Evolutionary conservation across 2,113 vertebrate genomes (phyloP), one percentile per base, ranked within the genome.

Genomic region (Myrmecophaga tridactyla): DNA sequence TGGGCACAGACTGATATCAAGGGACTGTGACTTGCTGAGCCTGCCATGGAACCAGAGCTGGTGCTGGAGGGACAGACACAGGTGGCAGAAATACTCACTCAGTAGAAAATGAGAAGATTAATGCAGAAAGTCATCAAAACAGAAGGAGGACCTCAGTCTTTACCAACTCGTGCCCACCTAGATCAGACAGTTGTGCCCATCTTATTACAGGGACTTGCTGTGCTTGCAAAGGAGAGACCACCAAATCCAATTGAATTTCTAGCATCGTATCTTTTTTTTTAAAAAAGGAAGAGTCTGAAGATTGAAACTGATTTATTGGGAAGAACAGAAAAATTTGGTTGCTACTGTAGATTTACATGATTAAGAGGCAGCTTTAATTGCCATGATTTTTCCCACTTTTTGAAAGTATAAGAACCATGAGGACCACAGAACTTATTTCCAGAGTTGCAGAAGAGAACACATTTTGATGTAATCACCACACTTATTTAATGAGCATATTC

Each of bases 181-280:
- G 99, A 99, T 97, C 99, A 99, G 98, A 99, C 99, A 0, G 99
- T 99, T 95, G 99, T 99, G 86, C 99, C 99, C 58, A 99, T 99
- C 95, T 99, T 99, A 97, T 98, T 99, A 97, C 99, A 99, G 97
- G 99, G 99, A n/a, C 99, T 99, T 93, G 99, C 99, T 29, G 99
- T 99, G 91, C 99, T 99, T 88, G 99, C 99, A 96, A 99, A 99
- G 96, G 99, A 99, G 96, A 99, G 99, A 98, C 99, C 99, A 4
- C 99, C 99, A 67, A 99, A 99, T 98, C 99, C 99, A 48, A 99
- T 99, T 97, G 99, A 99, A 98, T 99, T 99, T 97, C 98, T 99
- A 98, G 99, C 99, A 7, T 98, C 99, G 0, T 99, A 99, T 98
- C 99, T n/a, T n/a, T n/a, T n/a, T n/a, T 99, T 93, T 98, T 99